Evolutionary conservation across 2,888 invertebrate species (phyloP), one percentile per base, ranked within the genome.

Genomic region (Bhutanitis thaidina): DNA sequence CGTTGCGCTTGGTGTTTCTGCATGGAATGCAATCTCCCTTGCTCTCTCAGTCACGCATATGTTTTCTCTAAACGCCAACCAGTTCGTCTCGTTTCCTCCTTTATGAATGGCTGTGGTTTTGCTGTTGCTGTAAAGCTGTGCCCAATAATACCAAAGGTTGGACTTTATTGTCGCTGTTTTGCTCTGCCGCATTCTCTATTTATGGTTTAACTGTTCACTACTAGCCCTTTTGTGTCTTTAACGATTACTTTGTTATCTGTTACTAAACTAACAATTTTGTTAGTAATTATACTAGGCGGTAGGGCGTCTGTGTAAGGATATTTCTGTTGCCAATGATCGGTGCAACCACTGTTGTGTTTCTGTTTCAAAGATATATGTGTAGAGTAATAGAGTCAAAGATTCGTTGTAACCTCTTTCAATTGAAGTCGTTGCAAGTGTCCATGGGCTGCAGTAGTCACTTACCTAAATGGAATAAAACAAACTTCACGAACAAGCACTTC

Each of bases 11-110:
- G 59, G 50, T 44, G 51, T 39, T 43, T 44, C 52, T 61, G 57
- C 57, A 66, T 61, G 85, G 87, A 86, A 88, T 87, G 86, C 88
- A 85, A 85, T 86, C 84, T 83, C 77, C 76, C 80, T 86, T 71
- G 74, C 86, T 85, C 85, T 81, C 80, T 85, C 85, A 67, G 69
- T 64, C 80, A 74, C 67, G 71, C 60, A 56, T 58, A 46, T 52
- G 61, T 57, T 67, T 86, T 85, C 80, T 77, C 79, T 36, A 20
- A 37, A 25, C 39, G 29, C 0, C 30, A n/a, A 43, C 67, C 61
- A 68, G 69, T 68, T 63, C 68, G 69, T 82, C 82, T 79, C 79
- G 69, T 77, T 81, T 76, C 70, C 74, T 77, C 83, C 65, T 65
- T 74, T 76, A 82, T 85, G 81, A 86, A 87, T 86, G 83, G 76